Evolutionary conservation across 2,888 invertebrate genomes (phyloP).

Genomic region (Himalopsyche tibetana): DNA sequence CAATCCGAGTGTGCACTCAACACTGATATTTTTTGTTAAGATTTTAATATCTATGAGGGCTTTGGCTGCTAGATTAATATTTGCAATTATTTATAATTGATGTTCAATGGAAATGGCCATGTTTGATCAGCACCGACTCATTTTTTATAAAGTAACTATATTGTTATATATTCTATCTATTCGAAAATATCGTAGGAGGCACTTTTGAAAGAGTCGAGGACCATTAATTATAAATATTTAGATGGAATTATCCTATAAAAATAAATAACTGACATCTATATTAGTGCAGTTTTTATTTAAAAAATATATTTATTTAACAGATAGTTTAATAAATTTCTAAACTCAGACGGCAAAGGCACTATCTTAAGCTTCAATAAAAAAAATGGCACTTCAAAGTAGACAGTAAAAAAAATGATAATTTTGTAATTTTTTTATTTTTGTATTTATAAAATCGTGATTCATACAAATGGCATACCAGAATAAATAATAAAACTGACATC

Average conservation of each 20-base stretch:
- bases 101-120: too few species aligned
- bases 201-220: neutral
- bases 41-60: too few species aligned
- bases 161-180: neutral
- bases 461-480: conserved; percentile 24
- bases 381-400: conserved; percentile 26
- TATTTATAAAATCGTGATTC: conserved; percentile 17
- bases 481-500: neutral
- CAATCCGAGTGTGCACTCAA: too few species aligned
- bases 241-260: neutral
- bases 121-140: too few species aligned
- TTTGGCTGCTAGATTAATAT: too few species aligned
- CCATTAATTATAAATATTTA: neutral
- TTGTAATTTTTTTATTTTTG: conserved; percentile 17
- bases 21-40: too few species aligned
- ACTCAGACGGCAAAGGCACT: conserved; percentile 14
- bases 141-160: too few species aligned
- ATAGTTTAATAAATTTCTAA: conserved; percentile 1
- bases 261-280: conserved; percentile 5
- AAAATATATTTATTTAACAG: neutral
- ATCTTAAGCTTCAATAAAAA: conserved; percentile 15
- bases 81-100: too few species aligned
- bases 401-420: conserved; percentile 11
- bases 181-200: neutral
- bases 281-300: neutral